These are phyloP conservation scores for Watsonalla binaria DNA, from an alignment of 2,888 invertebrate genomes.

Conservation along the genomic window DNA sequence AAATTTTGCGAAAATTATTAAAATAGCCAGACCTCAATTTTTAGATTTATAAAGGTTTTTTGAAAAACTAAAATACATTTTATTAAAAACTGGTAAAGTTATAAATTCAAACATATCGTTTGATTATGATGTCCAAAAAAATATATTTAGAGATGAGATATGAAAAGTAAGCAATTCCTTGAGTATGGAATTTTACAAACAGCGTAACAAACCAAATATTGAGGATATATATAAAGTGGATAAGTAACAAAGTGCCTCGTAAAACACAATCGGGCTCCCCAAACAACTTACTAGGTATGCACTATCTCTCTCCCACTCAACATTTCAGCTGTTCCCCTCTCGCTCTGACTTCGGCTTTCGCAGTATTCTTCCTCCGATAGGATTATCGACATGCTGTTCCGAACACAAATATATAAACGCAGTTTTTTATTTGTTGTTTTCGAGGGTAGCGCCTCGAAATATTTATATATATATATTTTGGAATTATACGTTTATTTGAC, in stretches of 20 bases:
- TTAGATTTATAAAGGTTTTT: too few species aligned
- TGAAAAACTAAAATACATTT: too few species aligned
- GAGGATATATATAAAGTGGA: constrained; percentile 16
- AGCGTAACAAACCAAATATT: constrained; percentile 6
- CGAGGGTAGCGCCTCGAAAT: not conserved
- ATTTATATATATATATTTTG: too few species aligned
- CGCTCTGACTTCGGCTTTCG: not conserved
- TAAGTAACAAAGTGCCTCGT: constrained; percentile 21
- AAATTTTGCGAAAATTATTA: too few species aligned
- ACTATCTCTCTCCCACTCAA: not conserved
- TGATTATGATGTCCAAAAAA: too few species aligned
- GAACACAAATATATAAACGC: not conserved
- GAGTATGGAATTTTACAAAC: not conserved
- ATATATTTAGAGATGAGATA: too few species aligned
- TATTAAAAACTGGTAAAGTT: too few species aligned
- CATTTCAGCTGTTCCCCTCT: not conserved
- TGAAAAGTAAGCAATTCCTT: too few species aligned
- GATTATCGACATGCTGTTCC: not conserved
- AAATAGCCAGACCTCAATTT: too few species aligned
- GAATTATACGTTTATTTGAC: too few species aligned
- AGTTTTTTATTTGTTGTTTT: not conserved
- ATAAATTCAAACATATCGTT: too few species aligned
- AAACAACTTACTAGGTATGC: not conserved
- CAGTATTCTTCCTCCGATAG: not conserved
- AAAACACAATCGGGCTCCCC: constrained; percentile 22